Base-by-base conservation (phyloP, 2,888 invertebrate species). In the Spodoptera littoralis region DNA sequence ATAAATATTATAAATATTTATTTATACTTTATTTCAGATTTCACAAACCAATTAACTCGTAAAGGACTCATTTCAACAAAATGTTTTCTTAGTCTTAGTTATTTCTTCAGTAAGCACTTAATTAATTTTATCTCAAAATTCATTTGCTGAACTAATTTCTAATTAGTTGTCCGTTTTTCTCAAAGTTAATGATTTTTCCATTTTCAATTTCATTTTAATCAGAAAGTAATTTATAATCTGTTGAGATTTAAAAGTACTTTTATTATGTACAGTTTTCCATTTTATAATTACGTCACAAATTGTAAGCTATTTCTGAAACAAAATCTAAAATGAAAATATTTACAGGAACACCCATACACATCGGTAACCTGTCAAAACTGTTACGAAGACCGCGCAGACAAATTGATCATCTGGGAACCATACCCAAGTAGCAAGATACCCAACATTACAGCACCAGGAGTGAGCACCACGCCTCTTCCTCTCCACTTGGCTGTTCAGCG, bases 371-470 rank as follows among this genome's bases (percentile, higher is more conserved):
- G 98, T 83, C 96, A 96, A n/a, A 96, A 97, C 74, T 98, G 98
- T 78, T 97, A 98, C 90, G 97, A 97, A 86, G 98, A 98, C 79
- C 96, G 98, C 11, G 97, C 98, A 22, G 98, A 98, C 81, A 97
- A 98, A 82, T 90, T 98, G 42, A 96, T 97, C 13, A 96, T 98
- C 46, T 97, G 97, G 96, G 97, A 98, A 84, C 97, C 96, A 0
- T 85, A 95, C 8, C 93, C 95, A 0, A 83, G 83, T 2, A 85
- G 87, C 0, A 91, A 86, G 73, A 70, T 84, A 60, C 82, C 83
- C 0, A 94, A 94, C 43, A 80, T 82, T 12, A 84, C 91, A 2
- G 69, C 77, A 1, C 68, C 88, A 47, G 89, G 89, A 63, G 72
- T 91, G 1, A 93, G 92, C 65, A 93, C 93, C 1, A 94, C 94